phyloP scores from a whole-genome alignment of 35 echinoderm and acorn worm species.

The Nesometra sesokonis region DNA sequence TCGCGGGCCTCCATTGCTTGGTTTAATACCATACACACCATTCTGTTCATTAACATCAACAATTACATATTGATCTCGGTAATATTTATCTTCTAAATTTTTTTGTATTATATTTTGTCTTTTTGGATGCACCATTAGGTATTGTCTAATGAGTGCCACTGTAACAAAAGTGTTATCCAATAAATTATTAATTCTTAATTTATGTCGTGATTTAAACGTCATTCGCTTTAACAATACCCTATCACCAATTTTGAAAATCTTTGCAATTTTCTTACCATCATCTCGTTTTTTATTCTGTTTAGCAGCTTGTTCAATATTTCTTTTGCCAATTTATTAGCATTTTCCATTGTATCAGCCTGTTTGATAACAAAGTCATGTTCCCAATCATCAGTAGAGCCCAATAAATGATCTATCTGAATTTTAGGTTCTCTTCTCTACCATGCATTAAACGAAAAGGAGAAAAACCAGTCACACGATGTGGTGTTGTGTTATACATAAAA shows the following conservation, averaged over 20 bases:
- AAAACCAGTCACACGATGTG: constrained; percentile 1
- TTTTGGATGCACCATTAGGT: too few species aligned
- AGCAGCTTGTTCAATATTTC: background rate
- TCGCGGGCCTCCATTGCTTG: background rate
- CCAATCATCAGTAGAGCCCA: background rate
- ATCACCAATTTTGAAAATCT: background rate
- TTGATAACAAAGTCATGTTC: background rate
- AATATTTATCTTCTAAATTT: constrained; percentile 20
- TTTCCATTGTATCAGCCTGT: background rate
- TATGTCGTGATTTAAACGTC: constrained; percentile 4
- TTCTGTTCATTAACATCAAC: background rate
- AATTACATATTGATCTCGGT: background rate
- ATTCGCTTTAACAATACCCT: background rate
- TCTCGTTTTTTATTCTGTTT: background rate
- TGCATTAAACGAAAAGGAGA: constrained; percentile 13
- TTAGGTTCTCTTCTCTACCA: constrained; percentile 13
- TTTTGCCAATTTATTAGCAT: background rate
- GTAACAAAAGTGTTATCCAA: too few species aligned
- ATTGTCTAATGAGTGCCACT: too few species aligned
- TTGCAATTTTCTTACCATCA: background rate
- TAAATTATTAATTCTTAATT: too few species aligned
- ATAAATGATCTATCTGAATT: constrained; percentile 4
- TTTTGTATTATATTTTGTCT: too few species aligned
- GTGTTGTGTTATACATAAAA: constrained; percentile 15
- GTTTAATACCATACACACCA: constrained; percentile 6